Evolutionary conservation across 2,113 vertebrate genomes (phyloP).

Genomic region (Malurus alboscapulatus): DNA sequence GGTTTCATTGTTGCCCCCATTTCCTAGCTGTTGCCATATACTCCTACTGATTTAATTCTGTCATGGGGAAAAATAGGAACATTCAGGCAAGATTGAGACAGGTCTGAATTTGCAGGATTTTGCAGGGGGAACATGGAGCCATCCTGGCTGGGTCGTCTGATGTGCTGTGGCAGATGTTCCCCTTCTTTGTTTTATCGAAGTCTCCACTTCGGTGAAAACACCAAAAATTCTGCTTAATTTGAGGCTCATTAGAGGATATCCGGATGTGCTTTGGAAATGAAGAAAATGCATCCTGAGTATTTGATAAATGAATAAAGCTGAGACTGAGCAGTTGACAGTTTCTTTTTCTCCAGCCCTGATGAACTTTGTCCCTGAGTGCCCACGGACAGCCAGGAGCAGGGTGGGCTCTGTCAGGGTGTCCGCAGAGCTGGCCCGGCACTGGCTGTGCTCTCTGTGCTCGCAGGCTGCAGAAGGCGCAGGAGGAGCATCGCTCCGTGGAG

Average conservation of each 20-base stretch:
- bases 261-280: background rate
- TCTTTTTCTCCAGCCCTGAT: rapidly evolving
- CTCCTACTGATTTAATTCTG: background rate
- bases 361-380: background rate
- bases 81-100: background rate
- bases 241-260: background rate
- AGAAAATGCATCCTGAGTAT: rapidly evolving
- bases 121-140: rapidly evolving
- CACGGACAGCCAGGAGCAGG: rapidly evolving
- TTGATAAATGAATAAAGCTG: background rate
- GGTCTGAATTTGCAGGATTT: background rate
- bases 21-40: rapidly evolving
- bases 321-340: background rate
- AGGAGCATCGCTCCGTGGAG: conserved; percentile 94
- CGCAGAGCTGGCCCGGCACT: background rate
- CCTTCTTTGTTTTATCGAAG: background rate
- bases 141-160: background rate
- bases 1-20: too few relatives aligned
- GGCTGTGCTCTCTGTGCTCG: background rate
- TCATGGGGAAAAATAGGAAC: background rate
- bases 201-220: background rate
- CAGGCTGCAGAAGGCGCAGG: conserved; percentile 96
- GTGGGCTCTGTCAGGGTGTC: background rate
- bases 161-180: background rate
- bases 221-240: background rate